phyloP scores from a whole-genome alignment of 2,113 vertebrate genomes.

The Ovis aries region DNA sequence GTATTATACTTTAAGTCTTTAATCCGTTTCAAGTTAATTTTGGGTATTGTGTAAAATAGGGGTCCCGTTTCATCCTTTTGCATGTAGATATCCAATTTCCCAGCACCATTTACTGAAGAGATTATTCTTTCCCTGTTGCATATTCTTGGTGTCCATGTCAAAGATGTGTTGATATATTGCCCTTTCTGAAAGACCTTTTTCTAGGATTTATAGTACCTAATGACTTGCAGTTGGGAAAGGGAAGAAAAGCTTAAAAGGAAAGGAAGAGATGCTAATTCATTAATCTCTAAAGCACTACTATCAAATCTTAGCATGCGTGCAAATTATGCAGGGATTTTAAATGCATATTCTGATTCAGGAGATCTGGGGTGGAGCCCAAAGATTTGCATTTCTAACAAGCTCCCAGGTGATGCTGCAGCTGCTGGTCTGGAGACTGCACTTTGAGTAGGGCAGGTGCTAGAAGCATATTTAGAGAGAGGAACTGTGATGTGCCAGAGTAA shows the following conservation, averaged over 20 bases:
- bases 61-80: not conserved
- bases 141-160: not conserved
- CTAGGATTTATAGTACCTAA: not conserved
- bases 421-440: not conserved
- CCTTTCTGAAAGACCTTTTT: not conserved
- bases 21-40: not conserved
- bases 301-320: not conserved
- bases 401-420: not conserved
- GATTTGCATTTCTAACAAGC: not conserved
- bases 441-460: not conserved
- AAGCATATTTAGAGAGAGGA: not conserved
- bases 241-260: not conserved
- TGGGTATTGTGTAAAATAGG: not conserved
- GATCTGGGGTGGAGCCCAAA: not conserved
- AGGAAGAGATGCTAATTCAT: not conserved
- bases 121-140: not conserved
- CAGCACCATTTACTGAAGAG: not conserved
- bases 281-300: not conserved
- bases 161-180: not conserved
- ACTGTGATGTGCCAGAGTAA: not conserved
- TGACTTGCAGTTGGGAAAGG: not conserved
- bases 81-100: not conserved
- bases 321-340: not conserved
- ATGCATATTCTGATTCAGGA: not conserved
- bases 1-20: not conserved